Evolutionary conservation across 2,113 vertebrate species (phyloP), one percentile per base, ranked within the genome.

Genomic region (Alexandromys fortis): DNA sequence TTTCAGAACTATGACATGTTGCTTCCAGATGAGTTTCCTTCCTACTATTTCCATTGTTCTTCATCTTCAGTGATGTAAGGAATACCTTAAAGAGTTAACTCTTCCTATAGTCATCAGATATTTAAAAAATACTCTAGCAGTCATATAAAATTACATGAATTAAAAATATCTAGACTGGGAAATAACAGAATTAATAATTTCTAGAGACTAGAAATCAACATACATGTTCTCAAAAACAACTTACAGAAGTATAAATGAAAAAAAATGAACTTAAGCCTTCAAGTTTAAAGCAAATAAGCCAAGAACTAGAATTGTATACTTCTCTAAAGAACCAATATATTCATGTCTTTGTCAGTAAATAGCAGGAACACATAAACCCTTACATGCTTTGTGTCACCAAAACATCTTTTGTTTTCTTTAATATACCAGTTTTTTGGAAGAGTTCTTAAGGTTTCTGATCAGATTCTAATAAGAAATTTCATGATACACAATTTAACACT

Each of bases 91-190:
- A 90, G 45, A 77, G 72, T 28, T 73, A 47, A 75, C 21, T 55
- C 81, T 77, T 76, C 58, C 52, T 92, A 42, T 95, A 86, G 38
- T 0, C 28, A 92, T 92, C 1, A 24, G 8, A 19, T 81, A 14
- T 86, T 81, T 5, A n/a, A 89, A 94, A 35, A 94, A 83, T 21
- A 52, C 47, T 82, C 86, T 82, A 92, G 88, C 3, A 68, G 61
- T 91, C 88, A 68, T 35, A 1, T 94, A 72, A 96, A 96, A 95
- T 72, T 94, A 42, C 81, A 49, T 86, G 78, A 91, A 94, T 97
- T 96, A 70, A 94, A 97, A 96, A 89, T 89, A 24, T 92, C 45
- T 92, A 6, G 7, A 61, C 33, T 81, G 16, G 33, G 52, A 67
- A 61, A 88, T 67, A 95, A 82, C 3, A 96, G 30, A 96, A 94